These are phyloP conservation scores for Chrysopilus asiliformis DNA, from an alignment of 2,888 invertebrate genomes.

Conservation along the genomic window DNA sequence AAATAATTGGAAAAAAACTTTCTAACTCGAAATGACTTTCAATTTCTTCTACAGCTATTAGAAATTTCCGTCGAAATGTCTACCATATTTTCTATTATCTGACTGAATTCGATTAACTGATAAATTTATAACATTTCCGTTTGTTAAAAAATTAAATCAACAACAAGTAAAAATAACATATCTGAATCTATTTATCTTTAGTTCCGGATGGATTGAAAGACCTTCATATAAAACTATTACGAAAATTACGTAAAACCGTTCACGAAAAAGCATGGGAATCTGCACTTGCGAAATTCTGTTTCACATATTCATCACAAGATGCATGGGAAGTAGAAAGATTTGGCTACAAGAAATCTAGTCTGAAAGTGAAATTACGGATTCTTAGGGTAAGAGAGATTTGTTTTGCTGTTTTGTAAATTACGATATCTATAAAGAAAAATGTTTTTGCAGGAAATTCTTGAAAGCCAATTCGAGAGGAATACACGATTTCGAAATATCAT, in stretches of 20 bases:
- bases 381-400: conserved; percentile 55
- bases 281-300: conserved; percentile 79
- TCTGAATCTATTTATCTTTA: too few relatives aligned
- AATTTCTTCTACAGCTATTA: too few relatives aligned
- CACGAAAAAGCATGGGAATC: conserved; percentile 83
- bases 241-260: conserved; percentile 72
- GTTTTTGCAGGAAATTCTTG: conserved; percentile 61
- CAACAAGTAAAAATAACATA: too few relatives aligned
- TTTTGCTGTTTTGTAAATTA: neutral
- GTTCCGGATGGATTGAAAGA: conserved; percentile 73
- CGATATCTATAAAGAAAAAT: neutral
- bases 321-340: conserved; percentile 93
- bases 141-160: too few relatives aligned
- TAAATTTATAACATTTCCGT: too few relatives aligned
- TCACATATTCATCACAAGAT: conserved; percentile 78
- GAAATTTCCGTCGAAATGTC: too few relatives aligned
- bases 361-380: conserved; percentile 75
- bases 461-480: conserved; percentile 91
- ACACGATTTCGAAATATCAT: conserved; percentile 82
- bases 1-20: too few relatives aligned
- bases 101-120: too few relatives aligned
- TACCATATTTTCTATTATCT: too few relatives aligned
- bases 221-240: conserved; percentile 75
- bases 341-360: conserved; percentile 85
- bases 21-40: too few relatives aligned